phyloP scores from a whole-genome alignment of 2,888 invertebrate genomes.

The Drosophila imparisetae region DNA sequence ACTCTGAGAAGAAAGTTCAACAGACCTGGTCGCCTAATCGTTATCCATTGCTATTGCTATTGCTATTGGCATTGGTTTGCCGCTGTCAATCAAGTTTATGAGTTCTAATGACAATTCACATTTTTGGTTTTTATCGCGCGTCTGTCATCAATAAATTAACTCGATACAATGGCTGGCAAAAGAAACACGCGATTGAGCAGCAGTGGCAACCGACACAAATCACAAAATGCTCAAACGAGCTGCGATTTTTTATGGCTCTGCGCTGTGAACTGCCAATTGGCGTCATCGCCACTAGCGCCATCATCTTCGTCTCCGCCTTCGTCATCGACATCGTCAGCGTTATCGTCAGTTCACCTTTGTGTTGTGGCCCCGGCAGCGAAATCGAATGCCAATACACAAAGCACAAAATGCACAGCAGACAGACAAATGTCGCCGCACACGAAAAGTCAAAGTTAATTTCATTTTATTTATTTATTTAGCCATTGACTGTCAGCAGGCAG shows the following conservation, averaged over 20 bases:
- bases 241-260: constrained; percentile 75
- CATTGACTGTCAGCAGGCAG: constrained; percentile 35
- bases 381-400: constrained; percentile 65
- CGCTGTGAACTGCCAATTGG: constrained; percentile 45
- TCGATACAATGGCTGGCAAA: constrained; percentile 73
- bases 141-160: constrained; percentile 83
- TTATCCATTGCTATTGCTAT: constrained; percentile 20
- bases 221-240: constrained; percentile 77
- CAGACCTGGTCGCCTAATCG: constrained; percentile 48
- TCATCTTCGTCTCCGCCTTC: constrained; percentile 20
- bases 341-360: constrained; percentile 77
- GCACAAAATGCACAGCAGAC: constrained; percentile 44
- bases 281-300: constrained; percentile 41
- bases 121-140: constrained; percentile 81
- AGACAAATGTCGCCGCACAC: constrained; percentile 60
- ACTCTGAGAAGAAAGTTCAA: constrained; percentile 38
- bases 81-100: constrained; percentile 75
- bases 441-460: constrained; percentile 72
- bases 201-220: constrained; percentile 52
- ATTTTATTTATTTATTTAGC: constrained; percentile 75
- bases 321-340: constrained; percentile 26
- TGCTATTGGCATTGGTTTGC: constrained; percentile 16
- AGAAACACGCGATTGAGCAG: constrained; percentile 73
- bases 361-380: constrained; percentile 37
- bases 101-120: constrained; percentile 81